phyloP scores from a whole-genome alignment of 2,888 invertebrate species.

The Alcis repandata region DNA sequence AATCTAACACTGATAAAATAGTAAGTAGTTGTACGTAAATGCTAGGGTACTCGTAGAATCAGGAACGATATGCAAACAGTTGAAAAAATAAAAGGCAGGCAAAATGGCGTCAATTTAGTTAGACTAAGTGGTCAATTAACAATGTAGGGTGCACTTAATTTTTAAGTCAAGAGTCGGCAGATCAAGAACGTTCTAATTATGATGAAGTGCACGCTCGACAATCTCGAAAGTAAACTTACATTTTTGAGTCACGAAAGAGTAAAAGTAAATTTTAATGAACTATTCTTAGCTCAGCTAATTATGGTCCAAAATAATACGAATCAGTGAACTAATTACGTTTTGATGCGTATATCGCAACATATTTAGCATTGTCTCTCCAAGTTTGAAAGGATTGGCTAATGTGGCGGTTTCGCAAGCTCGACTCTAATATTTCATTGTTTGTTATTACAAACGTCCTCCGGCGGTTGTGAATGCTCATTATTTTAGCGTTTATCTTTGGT shows the following conservation, averaged over 20 bases:
- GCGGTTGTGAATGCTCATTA: constrained; percentile 47
- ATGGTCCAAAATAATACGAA: constrained; percentile 27
- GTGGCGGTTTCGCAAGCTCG: constrained; percentile 55
- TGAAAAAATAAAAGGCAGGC: neutral
- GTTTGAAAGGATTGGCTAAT: constrained; percentile 56
- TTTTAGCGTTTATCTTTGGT: constrained; percentile 53
- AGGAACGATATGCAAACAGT: neutral
- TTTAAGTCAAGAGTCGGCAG: constrained; percentile 14
- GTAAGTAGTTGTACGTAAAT: neutral
- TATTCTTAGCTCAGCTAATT: constrained; percentile 10
- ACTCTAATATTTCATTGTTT: constrained; percentile 55
- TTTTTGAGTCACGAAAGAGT: constrained; percentile 18
- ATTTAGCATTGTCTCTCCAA: constrained; percentile 51
- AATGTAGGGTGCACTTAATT: constrained; percentile 12
- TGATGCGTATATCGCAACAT: constrained; percentile 38
- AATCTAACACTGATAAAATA: constrained; percentile 16
- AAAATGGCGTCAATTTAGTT: neutral
- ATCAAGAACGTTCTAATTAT: constrained; percentile 6
- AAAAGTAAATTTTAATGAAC: constrained; percentile 21
- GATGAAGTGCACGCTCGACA: constrained; percentile 7
- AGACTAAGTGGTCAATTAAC: constrained; percentile 6
- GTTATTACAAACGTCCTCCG: constrained; percentile 34
- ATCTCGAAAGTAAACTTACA: constrained; percentile 19
- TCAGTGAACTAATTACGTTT: constrained; percentile 32
- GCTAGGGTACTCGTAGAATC: too few relatives aligned